A percentile compares a stretch with the other conserved stretches of the same genome.
phyloP scores from a whole-genome alignment of 2,797 vertebrate genomes.

The Psittacula derbiana region DNA sequence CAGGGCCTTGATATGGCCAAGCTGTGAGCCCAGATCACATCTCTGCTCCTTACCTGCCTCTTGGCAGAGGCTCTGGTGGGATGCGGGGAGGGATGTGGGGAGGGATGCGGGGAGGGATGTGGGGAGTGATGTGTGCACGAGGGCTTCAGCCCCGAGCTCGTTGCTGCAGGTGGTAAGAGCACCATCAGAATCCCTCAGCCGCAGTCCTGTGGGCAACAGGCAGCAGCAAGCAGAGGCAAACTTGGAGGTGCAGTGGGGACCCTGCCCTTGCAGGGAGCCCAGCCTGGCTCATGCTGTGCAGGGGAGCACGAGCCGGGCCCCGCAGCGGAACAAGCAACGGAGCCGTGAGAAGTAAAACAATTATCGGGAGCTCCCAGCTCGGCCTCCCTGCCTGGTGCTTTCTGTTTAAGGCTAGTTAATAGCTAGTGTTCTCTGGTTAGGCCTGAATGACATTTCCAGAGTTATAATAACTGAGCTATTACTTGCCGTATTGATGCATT shows the following conservation, averaged over 20 bases:
- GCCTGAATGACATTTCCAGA: conserved; percentile 71
- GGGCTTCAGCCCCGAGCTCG: neutral
- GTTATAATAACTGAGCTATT: conserved; percentile 77
- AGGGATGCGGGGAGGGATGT: neutral
- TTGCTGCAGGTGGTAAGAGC: neutral
- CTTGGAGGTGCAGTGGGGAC: fast-evolving
- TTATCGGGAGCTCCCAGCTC: neutral
- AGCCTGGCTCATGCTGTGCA: fast-evolving
- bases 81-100: fast-evolving
- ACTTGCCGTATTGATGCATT: conserved; percentile 75
- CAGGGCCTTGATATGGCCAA: neutral
- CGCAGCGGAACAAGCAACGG: neutral
- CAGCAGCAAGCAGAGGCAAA: neutral
- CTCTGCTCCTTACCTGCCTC: neutral
- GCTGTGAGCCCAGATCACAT: neutral
- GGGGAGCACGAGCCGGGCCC: fast-evolving
- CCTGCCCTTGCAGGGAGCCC: neutral
- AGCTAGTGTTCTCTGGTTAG: conserved; percentile 67
- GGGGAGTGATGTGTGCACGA: neutral
- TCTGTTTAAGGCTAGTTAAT: conserved; percentile 70
- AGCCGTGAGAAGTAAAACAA: conserved; percentile 28
- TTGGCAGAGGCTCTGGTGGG: fast-evolving
- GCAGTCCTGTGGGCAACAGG: neutral
- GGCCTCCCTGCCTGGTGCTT: neutral
- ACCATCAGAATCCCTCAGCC: neutral